phyloP scores from a whole-genome alignment of 2,888 invertebrate genomes.

The Ormyrus pomaceus region DNA sequence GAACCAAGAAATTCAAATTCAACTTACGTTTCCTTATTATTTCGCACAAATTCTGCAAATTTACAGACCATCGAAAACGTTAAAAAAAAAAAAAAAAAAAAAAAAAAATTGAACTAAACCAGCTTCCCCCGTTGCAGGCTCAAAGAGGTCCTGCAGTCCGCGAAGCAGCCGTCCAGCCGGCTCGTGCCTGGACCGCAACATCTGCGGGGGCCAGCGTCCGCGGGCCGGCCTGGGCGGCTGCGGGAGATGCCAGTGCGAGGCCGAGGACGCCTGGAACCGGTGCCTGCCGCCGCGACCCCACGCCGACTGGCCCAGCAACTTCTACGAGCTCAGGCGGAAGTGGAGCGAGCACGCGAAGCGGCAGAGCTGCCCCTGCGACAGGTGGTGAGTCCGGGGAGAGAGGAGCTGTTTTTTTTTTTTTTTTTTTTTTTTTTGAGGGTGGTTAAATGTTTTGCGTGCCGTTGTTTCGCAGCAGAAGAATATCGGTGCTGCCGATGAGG shows the following conservation, averaged over 20 bases:
- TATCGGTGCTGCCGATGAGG: not conserved
- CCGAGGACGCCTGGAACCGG: conserved; percentile 70
- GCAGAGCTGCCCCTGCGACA: conserved; percentile 66
- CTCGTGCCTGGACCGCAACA: not conserved
- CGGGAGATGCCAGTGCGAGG: conserved; percentile 66
- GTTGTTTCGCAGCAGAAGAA: conserved; percentile 7
- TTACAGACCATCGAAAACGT: too few species aligned
- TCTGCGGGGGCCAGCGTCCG: conserved; percentile 3
- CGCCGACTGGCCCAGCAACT: conserved; percentile 68
- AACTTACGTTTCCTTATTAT: too few species aligned
- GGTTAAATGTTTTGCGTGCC: not conserved
- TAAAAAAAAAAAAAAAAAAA: too few species aligned
- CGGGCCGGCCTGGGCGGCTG: not conserved
- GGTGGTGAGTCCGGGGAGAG: conserved; percentile 58
- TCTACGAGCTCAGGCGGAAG: conserved; percentile 67
- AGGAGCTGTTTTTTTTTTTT: conserved; percentile 53
- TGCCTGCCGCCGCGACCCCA: conserved; percentile 68
- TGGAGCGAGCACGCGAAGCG: conserved; percentile 70
- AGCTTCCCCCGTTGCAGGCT: too few species aligned
- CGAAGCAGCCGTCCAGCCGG: not conserved
- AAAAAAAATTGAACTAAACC: too few species aligned
- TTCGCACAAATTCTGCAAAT: too few species aligned
- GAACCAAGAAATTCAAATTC: too few species aligned
- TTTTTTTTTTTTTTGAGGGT: not conserved
- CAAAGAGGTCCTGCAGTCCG: not conserved